A percentile compares a stretch with the other conserved stretches of the same genome.
These are phyloP conservation scores for Elaphurus davidianus DNA, from an alignment of 2,113 vertebrate species.

Conservation along the genomic window DNA sequence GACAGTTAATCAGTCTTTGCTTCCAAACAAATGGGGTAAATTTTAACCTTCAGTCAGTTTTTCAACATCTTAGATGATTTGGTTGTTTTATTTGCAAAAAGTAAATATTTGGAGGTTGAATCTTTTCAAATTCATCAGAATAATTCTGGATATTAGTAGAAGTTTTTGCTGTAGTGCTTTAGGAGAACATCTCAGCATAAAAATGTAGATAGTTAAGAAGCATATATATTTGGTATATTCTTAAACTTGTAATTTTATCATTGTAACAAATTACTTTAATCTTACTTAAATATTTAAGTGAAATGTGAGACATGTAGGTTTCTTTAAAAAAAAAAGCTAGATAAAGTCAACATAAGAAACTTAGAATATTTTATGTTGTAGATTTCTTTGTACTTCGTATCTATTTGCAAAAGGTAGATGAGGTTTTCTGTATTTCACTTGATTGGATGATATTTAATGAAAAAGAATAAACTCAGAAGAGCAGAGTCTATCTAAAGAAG, in stretches of 20 bases:
- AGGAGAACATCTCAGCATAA: neutral
- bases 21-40: neutral
- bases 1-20: conserved; percentile 15
- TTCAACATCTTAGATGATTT: neutral
- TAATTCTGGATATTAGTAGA: conserved; percentile 20
- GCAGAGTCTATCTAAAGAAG: neutral
- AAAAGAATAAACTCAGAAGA: conserved; percentile 2
- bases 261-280: conserved; percentile 18
- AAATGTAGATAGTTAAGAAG: neutral
- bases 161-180: neutral
- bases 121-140: neutral
- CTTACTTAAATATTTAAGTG: conserved; percentile 19
- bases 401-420: neutral
- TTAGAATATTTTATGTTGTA: neutral
- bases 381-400: neutral
- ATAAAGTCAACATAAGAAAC: neutral
- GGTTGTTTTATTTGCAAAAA: neutral
- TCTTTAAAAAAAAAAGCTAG: neutral
- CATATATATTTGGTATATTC: neutral
- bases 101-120: neutral
- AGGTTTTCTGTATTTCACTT: neutral
- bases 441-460: neutral
- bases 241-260: neutral
- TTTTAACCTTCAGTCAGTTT: neutral
- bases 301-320: neutral